These are phyloP conservation scores for Burhinus oedicnemus DNA, from an alignment of 2,113 vertebrate species.

Conservation along the genomic window DNA sequence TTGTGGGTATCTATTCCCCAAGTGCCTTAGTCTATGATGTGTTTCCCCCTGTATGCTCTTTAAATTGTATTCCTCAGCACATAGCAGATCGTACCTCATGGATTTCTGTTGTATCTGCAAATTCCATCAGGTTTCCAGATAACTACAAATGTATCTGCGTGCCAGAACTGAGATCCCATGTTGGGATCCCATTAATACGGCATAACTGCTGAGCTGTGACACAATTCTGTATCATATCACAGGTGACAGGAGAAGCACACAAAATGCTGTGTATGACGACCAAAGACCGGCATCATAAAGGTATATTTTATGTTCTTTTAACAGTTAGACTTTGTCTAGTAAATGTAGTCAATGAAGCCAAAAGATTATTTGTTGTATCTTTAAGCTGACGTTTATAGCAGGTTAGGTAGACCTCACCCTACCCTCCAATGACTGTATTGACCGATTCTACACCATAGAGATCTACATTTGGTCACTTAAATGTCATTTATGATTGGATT, in stretches of 20 bases:
- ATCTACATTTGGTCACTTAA: background rate
- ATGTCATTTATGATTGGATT: background rate
- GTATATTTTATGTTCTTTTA: background rate
- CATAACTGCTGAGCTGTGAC: background rate
- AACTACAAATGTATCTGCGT: background rate
- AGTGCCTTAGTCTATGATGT: background rate
- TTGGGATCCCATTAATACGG: background rate
- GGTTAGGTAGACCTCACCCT: background rate
- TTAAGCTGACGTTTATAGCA: background rate
- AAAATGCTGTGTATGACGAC: background rate
- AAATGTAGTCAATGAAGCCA: background rate
- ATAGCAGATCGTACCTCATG: background rate
- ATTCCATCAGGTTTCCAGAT: background rate
- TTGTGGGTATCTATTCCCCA: background rate
- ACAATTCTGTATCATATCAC: background rate
- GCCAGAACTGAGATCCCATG: background rate
- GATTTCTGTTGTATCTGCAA: background rate
- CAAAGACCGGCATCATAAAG: background rate
- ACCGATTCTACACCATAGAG: fast-evolving
- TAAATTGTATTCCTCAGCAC: background rate
- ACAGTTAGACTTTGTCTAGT: background rate
- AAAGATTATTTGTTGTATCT: background rate
- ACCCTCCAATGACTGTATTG: background rate
- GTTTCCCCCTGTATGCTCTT: background rate
- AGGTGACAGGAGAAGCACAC: background rate